These are phyloP conservation scores for Eleginops maclovinus DNA, from an alignment of 2,113 vertebrate genomes.

Conservation along the genomic window DNA sequence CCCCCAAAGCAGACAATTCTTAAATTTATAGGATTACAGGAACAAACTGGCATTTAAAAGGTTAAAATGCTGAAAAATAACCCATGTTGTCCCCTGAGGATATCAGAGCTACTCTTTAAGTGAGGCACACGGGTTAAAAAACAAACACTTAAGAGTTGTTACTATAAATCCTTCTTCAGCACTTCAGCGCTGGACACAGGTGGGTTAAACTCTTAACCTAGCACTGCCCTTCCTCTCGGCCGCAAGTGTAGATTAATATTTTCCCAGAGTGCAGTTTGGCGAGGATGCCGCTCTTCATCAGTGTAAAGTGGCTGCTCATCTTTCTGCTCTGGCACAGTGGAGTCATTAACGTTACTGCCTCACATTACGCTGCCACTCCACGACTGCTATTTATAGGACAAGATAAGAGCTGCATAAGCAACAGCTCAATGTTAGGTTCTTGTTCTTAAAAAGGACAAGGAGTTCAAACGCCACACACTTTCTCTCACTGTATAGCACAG, in stretches of 20 bases:
- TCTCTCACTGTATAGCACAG: background rate
- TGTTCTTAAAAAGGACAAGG: background rate
- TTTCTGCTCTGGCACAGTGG: conserved; percentile 35
- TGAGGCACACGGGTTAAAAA: too few species aligned
- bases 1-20: too few species aligned
- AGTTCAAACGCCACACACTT: background rate
- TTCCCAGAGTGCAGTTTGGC: conserved; percentile 43
- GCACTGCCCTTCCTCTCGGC: background rate
- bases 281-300: conserved; percentile 42
- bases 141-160: background rate
- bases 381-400: conserved; percentile 28
- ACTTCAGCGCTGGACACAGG: background rate
- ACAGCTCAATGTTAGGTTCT: background rate
- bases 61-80: too few species aligned
- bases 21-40: too few species aligned
- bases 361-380: conserved; percentile 19
- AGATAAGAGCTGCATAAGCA: conserved; percentile 13
- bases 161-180: background rate
- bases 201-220: background rate
- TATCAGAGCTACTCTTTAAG: too few species aligned
- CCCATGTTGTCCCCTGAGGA: too few species aligned
- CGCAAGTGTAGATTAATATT: conserved; percentile 17
- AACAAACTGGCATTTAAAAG: too few species aligned
- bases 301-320: conserved; percentile 37
- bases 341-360: conserved; percentile 48